Evolutionary conservation across 2,888 invertebrate species (phyloP).

Genomic region (Emesis furor): DNA sequence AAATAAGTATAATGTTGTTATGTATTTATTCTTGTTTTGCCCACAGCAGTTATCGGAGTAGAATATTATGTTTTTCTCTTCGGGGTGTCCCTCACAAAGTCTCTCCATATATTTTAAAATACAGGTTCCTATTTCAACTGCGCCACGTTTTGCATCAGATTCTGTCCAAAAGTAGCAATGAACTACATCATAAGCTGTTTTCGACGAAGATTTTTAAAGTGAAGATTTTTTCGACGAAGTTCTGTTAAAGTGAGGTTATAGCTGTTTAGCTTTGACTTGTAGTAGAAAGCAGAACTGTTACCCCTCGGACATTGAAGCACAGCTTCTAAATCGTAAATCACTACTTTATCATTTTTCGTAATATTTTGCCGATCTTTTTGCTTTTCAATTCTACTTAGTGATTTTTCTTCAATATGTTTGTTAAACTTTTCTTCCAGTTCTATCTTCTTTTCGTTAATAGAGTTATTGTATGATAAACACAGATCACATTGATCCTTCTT

Average conservation of each 20-base stretch:
- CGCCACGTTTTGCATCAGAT: conserved; percentile 1
- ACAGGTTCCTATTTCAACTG: conserved; percentile 23
- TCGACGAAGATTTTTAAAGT: no score
- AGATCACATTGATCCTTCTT: background rate
- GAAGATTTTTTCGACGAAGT: no score
- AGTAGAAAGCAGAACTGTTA: no score
- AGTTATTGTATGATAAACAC: background rate
- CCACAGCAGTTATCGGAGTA: conserved; percentile 51
- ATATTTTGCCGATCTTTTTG: background rate
- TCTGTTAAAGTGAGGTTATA: no score
- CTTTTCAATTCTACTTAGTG: conserved; percentile 32
- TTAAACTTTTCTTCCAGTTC: background rate
- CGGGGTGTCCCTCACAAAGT: background rate
- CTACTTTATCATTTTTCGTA: no score
- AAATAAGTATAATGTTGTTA: conserved; percentile 32
- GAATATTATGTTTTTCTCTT: conserved; percentile 27
- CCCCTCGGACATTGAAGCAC: no score
- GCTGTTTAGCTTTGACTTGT: no score
- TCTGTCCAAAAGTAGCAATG: background rate
- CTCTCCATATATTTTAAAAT: conserved; percentile 52
- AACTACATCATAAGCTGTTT: background rate
- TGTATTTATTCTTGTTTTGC: conserved; percentile 51
- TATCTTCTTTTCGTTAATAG: background rate
- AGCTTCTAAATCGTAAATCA: no score
- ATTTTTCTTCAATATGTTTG: background rate